A percentile compares a stretch with the other conserved stretches of the same genome.
phyloP scores from a whole-genome alignment of 1,140 invertebrate species.

The Acyrthosiphon pisum region DNA sequence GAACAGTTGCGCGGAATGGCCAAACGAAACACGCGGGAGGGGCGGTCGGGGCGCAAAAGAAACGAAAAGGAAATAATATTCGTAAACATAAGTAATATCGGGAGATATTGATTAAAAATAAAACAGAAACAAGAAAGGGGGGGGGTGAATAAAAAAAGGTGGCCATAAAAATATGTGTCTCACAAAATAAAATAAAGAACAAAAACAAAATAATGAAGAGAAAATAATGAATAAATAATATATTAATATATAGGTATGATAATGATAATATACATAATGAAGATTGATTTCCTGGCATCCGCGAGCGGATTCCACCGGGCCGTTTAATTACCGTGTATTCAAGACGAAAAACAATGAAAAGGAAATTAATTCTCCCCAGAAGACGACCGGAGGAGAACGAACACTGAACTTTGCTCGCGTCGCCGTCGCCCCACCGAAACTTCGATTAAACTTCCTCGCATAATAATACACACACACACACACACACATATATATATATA shows the following conservation, averaged over 20 bases:
- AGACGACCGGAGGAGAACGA: background rate
- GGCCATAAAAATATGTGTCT: slow-evolving; percentile 37
- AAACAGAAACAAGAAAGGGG: background rate
- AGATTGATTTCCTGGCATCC: slow-evolving; percentile 49
- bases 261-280: background rate
- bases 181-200: slow-evolving; percentile 26
- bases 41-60: background rate
- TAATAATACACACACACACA: background rate
- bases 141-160: background rate
- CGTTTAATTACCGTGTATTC: slow-evolving; percentile 54
- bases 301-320: background rate
- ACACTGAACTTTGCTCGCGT: slow-evolving; percentile 31
- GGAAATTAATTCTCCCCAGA: slow-evolving; percentile 39
- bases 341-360: slow-evolving; percentile 47
- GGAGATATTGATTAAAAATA: slow-evolving; percentile 49
- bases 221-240: slow-evolving; percentile 17
- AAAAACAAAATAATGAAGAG: background rate
- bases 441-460: slow-evolving; percentile 45
- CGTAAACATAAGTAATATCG: slow-evolving; percentile 54
- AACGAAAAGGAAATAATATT: slow-evolving; percentile 46
- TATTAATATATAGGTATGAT: background rate
- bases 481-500: no score
- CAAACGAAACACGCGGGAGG: background rate
- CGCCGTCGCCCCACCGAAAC: background rate
- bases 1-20: slow-evolving; percentile 56